Evolutionary conservation across 2,113 vertebrate species (phyloP).

Genomic region (Catharus fuscescens): DNA sequence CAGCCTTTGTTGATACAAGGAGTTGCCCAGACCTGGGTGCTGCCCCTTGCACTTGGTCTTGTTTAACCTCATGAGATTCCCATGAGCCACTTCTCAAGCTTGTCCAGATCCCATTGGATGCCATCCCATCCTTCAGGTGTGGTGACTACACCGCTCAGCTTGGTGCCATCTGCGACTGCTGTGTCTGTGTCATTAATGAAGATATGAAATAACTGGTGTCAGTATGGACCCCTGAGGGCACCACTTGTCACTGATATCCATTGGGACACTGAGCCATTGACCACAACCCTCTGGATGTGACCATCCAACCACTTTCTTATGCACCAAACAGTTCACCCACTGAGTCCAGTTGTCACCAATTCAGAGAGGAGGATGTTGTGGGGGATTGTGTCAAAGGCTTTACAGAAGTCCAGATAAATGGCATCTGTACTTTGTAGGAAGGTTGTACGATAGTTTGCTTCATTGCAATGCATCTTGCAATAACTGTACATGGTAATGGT

Average conservation of each 20-base stretch:
- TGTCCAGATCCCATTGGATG: background rate
- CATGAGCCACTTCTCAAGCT: background rate
- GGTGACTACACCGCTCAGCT: background rate
- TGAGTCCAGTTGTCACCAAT: background rate
- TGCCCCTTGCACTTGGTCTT: background rate
- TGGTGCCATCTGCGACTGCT: background rate
- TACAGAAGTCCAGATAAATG: background rate
- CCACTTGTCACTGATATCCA: background rate
- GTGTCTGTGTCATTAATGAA: background rate
- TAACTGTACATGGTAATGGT: background rate
- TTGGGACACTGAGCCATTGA: background rate
- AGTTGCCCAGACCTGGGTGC: background rate
- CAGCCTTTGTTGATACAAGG: background rate
- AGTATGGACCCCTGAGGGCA: background rate
- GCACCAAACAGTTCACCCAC: no score
- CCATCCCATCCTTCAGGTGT: background rate
- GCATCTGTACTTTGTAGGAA: background rate
- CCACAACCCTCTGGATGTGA: rapidly evolving
- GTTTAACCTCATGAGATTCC: background rate
- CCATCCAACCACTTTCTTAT: background rate
- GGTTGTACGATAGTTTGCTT: background rate
- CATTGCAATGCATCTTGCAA: background rate
- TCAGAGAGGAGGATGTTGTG: background rate
- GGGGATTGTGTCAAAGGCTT: background rate
- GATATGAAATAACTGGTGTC: background rate